phyloP scores from a whole-genome alignment of 2,113 vertebrate species.

The Connochaetes taurinus region DNA sequence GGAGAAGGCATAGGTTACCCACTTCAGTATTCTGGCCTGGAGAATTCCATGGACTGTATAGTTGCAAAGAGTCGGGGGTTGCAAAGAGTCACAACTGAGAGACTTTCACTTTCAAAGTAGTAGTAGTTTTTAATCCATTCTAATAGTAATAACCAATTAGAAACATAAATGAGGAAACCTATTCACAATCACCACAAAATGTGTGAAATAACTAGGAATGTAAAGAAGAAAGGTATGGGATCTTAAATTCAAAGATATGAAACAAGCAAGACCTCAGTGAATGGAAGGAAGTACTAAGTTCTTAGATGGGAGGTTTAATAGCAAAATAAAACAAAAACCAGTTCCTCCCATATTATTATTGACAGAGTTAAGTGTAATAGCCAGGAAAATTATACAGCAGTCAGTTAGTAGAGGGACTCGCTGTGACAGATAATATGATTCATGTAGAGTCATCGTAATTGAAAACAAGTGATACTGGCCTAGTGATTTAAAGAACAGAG shows the following conservation, averaged over 20 bases:
- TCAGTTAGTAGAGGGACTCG: not conserved
- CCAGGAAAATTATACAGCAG: not conserved
- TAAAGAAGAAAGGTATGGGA: not conserved
- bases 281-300: not conserved
- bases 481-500: not conserved
- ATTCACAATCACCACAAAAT: not conserved
- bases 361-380: not conserved
- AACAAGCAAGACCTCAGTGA: not conserved
- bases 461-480: not conserved
- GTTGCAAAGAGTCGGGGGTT: not conserved
- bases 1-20: not conserved
- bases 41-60: not conserved
- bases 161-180: not conserved
- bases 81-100: not conserved
- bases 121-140: not conserved
- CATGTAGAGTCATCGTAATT: not conserved
- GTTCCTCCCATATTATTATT: not conserved
- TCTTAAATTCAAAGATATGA: not conserved
- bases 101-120: not conserved
- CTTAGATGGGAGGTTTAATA: not conserved
- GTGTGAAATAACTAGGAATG: not conserved
- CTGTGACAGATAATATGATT: not conserved
- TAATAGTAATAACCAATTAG: constrained; percentile 15
- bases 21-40: not conserved
- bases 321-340: not conserved